Evolutionary conservation across 2,797 vertebrate genomes (phyloP).

Genomic region (Phataginus tetradactyla): DNA sequence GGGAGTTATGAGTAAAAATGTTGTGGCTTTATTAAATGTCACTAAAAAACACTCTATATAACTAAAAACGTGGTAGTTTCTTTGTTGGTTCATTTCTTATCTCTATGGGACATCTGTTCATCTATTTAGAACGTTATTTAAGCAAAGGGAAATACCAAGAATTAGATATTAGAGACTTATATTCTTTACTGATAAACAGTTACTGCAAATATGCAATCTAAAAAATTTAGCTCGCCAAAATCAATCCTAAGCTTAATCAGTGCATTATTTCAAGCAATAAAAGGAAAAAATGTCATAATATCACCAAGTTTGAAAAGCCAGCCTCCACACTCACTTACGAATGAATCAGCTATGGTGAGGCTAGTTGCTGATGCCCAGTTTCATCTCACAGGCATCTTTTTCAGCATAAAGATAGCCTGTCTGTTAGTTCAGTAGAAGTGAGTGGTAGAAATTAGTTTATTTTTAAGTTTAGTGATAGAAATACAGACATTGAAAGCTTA

Average conservation of each 20-base stretch:
- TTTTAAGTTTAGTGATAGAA: neutral
- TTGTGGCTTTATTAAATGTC: slow-evolving; percentile 17
- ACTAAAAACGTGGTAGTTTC: neutral
- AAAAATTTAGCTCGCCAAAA: neutral
- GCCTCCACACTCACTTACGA: neutral
- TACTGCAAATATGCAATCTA: neutral
- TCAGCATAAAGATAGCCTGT: neutral
- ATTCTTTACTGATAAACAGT: neutral
- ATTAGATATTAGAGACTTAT: neutral
- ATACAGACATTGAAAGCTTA: neutral
- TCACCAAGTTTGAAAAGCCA: neutral
- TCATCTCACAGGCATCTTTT: neutral
- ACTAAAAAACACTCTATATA: neutral
- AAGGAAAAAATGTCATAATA: neutral
- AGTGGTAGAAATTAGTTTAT: neutral
- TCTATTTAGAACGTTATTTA: neutral
- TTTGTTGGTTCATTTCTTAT: neutral
- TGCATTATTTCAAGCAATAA: neutral
- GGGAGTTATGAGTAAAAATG: neutral
- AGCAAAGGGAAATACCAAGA: neutral
- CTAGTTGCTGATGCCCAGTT: neutral
- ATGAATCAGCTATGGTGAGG: neutral
- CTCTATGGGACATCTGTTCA: neutral
- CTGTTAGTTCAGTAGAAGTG: neutral
- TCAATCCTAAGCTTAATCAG: neutral